Percentiles rank a stretch among this genome's conserved stretches.
Conservation (phyloP, 2,113 vertebrate species). For the Pithys albifrons region DNA sequence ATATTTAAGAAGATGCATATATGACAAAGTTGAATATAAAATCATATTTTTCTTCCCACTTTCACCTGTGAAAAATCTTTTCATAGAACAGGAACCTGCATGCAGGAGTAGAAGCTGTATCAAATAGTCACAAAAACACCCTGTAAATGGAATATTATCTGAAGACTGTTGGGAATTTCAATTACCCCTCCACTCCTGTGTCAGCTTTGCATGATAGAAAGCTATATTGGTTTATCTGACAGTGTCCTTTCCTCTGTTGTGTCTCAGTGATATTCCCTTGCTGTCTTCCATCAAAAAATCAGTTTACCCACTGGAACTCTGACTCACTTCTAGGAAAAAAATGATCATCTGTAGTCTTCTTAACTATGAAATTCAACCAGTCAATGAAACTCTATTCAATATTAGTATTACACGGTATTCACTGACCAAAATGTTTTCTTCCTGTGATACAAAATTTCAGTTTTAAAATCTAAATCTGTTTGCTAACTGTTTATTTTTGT, state of each 20-base stretch:
- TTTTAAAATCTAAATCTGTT: background rate
- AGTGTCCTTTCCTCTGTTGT: background rate
- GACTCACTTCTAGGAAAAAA: background rate
- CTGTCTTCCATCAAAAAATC: background rate
- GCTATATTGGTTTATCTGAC: slow-evolving; percentile 7
- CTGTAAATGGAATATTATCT: slow-evolving; percentile 1
- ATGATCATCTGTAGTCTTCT: background rate
- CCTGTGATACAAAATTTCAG: fast-evolving
- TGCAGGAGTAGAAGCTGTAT: background rate
- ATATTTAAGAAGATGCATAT: background rate
- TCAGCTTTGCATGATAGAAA: background rate
- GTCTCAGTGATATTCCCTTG: background rate
- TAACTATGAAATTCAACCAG: background rate
- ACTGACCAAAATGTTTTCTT: background rate
- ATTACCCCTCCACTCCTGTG: background rate
- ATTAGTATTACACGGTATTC: background rate
- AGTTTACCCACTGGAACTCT: background rate
- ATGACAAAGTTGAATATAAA: background rate
- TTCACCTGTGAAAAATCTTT: background rate
- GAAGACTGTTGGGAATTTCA: background rate
- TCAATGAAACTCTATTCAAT: background rate
- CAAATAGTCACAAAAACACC: background rate
- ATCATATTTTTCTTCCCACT: background rate
- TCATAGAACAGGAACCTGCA: background rate
- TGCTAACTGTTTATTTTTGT: background rate